Evolutionary conservation across 2,797 vertebrate genomes (phyloP).

Genomic region (Smutsia temminckii): DNA sequence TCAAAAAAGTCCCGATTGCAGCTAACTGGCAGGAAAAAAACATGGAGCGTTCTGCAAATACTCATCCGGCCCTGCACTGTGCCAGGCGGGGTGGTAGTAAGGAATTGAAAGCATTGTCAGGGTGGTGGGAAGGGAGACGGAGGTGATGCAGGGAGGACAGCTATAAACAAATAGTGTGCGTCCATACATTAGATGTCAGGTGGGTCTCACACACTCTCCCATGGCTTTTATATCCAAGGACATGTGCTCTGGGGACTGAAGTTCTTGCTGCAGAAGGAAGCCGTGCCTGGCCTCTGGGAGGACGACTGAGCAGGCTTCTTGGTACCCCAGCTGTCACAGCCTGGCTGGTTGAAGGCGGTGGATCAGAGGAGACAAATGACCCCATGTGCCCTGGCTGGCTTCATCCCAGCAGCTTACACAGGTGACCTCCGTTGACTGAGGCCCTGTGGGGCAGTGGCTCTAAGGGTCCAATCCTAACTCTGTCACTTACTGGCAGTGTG

Average conservation of each 20-base stretch:
- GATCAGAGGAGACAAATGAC: neutral
- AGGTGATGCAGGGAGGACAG: neutral
- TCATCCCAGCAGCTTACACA: neutral
- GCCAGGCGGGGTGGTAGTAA: neutral
- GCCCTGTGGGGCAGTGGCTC: neutral
- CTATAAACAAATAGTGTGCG: accelerated
- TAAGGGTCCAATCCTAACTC: neutral
- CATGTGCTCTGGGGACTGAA: neutral
- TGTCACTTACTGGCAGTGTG: neutral
- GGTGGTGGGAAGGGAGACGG: no score
- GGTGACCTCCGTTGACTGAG: neutral
- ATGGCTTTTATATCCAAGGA: neutral
- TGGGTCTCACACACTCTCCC: neutral
- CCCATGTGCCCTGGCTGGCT: neutral
- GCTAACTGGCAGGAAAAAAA: neutral
- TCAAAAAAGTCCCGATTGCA: neutral
- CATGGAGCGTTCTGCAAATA: neutral
- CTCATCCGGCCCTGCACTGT: neutral
- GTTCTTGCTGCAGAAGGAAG: neutral
- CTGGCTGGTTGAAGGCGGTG: neutral
- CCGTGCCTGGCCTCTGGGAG: neutral
- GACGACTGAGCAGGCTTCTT: no score
- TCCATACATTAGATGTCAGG: neutral
- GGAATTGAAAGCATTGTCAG: accelerated
- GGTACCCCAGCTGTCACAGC: neutral